Evolutionary conservation across 2,888 invertebrate species (phyloP), one percentile per base, ranked within the genome.

Genomic region (Papilio gigon): DNA sequence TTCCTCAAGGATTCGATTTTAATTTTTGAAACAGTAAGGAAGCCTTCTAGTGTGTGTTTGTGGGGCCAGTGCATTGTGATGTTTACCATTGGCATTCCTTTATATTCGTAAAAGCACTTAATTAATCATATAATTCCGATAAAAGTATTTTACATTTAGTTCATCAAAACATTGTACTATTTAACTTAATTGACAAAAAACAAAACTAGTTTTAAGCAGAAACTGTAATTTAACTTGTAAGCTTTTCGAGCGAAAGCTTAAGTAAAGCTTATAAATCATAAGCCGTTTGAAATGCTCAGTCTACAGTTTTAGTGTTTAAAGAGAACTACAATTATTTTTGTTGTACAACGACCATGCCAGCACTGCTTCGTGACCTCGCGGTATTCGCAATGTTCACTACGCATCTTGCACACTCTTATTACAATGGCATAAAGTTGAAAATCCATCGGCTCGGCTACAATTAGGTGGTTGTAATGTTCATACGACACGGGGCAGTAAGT

Each of bases 261-360:
- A 60, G 20, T 50, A 33, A 33, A 61, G 30, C 61, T 61, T 20
- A 63, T 47, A 59, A 66, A 66, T 60, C 50, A 42, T 63, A 58
- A 30, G 27, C 25, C 44, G 37, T 60, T 59, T 44, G 17, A 42
- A 65, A 59, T 27, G 59, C 40, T 27, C 20, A 58, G 62, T 70
- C 70, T 63, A 35, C 27, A 58, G 70, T 70, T 70, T 66, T 61
- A 30, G 67, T 66, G 68, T 70, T 60, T 50, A 65, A 53, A 40
- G n/a, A 47, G 47, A 63, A 58, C 60, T 67, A 70, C 65, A 63
- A 69, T 70, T 71, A 71, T 70, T 71, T 70, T 73, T 69, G 63
- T 67, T 70, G 63, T 66, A 70, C 47, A 64, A 53, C 50, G 22
- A 65, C 60, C 70, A 35, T 58, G 67, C 44, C 60, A 61, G 53